Base-by-base conservation (phyloP, 2,797 vertebrate genomes). In the Xenentodon cancila region DNA sequence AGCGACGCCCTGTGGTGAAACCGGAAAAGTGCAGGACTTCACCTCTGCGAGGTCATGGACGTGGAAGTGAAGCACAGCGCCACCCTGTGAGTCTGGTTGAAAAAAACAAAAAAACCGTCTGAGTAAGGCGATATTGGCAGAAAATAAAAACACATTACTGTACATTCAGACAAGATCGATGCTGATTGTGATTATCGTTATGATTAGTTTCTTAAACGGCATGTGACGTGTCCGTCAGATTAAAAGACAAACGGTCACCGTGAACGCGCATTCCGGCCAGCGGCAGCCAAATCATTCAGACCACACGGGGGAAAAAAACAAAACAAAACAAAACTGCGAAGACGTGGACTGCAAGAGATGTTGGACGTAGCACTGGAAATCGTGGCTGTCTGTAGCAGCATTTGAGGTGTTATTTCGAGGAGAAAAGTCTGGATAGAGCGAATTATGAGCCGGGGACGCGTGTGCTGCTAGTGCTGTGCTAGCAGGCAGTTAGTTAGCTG, bases 11-110 rank as follows among this genome's bases (percentile, higher is more conserved):
- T 2, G 69, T 42, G 88, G 75, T 44, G 8, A 40, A 18, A 15
- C 0, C 4, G 3, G 27, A 2, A 3, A 20, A 30, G 7, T 70
- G 53, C 77, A 59, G 20, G 22, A 0, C 8, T 16, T 71, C 20
- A 59, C 66, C 67, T 64, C 59, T 20, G 13, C 13, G 69, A 72
- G 80, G 79, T 80, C 73, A 73, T 15, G 51, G 51, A 64, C 45
- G 27, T 43, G 53, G 19, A 59, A 51, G 43, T 8, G 59, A 63
- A 40, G 34, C 43, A 84, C 75, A 90, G 89, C 86, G 89, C 88
- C 90, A 64, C 79, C 89, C 22, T 63, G 87, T 82, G 91, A 87
- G 91, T 92, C 89, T 92, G 85, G 59, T 9, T 32, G 68, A 81
- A 59, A 85, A 68, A 69, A 34, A 34, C 32, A 34, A 68, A 69